Evolutionary conservation across 2,113 vertebrate species (phyloP), one percentile per base, ranked within the genome.

Genomic region (Centropus unirufus): DNA sequence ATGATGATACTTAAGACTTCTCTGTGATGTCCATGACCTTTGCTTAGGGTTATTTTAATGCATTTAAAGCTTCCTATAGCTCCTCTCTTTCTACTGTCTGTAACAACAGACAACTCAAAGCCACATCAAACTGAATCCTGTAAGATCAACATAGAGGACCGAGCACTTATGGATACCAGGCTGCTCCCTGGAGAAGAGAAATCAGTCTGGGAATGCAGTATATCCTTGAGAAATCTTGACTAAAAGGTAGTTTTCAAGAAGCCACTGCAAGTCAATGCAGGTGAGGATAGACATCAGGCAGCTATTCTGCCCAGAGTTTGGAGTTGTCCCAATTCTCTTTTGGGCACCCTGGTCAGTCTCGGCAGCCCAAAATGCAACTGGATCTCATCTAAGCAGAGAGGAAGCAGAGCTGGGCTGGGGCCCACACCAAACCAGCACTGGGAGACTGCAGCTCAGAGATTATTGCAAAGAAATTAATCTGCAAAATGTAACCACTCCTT

Each of bases 131-230:
- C 26, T 3, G 2, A 24, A 81, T 29, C 30, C 14, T 9, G 15
- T 40, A 18, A 59, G 63, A 39, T 11, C 5, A 11, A 62, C 2
- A 6, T 5, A 22, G 14, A 62, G 27, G 11, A 40, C 17, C 36
- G 8, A 1, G 54, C 19, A 1, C 27, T 30, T 11, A 2, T 0
- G 2, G 44, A 26, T 62, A 9, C 40, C 58, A 61, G 57, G 52
- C 17, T 62, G 52, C 5, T 77, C 30, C 39, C 2, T 5, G 69
- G 36, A 62, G 62, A n/a, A 23, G 54, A 51, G 46, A 34, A 61
- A 77, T 21, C 78, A 70, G 17, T 9, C 54, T 30, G 78, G n/a
- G n/a, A 66, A 10, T 4, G 14, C 2, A 21, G 51, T 1, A 29
- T 11, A 8, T 23, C 17, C 72, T 55, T 55, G 36, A 9, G 5